Base-by-base conservation (phyloP, 2,797 vertebrate genomes). In the Aldrovandia affinis region DNA sequence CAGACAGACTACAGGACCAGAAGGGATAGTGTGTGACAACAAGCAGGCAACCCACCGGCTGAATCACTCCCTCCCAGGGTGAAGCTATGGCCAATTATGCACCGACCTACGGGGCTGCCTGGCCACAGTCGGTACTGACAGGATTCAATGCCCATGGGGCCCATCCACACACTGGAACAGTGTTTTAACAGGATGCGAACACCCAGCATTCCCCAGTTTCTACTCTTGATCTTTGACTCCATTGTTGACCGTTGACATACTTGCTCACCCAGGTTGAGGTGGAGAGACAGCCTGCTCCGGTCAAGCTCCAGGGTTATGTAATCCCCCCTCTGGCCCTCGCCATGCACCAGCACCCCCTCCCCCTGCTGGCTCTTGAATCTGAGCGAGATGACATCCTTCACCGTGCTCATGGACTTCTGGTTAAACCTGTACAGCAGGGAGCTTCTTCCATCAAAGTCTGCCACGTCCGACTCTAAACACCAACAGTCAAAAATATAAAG, bases 361-460 rank as follows among this genome's bases (percentile, higher is more conserved):
- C 96, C 95, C 90, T 97, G 97, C 86, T 96, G 96, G 91, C 97
- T 98, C 91, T 98, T 98, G 92, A 99, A 99, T 88, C 96, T 96
- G 88, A 99, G 93, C 10, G 97, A 98, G 90, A 99, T 96, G 82
- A 99, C 97, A 55, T 99, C 98, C 93, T 99, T 99, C 90, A 97
- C 96, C 0, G 98, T 99, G 42, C 97, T 98, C 97, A 97, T 97
- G 83, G 97, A 94, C 90, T 99, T 99, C 93, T 99, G 97, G 93
- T 97, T 98, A 91, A 99, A 99, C 93, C 98, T 97, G 88, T 99
- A 99, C 54, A 98, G 95, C 85, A 99, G 92, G 0, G 97, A 97
- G 90, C 98, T 99, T 86, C 97, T 94, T 89, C 98, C 97, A 79
- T 99, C 97, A 61, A 99, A 99, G 91, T 98, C 97, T 0, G 97